Conservation (phyloP, 1,140 invertebrate genomes). For the Potamilus streckersoni region DNA sequence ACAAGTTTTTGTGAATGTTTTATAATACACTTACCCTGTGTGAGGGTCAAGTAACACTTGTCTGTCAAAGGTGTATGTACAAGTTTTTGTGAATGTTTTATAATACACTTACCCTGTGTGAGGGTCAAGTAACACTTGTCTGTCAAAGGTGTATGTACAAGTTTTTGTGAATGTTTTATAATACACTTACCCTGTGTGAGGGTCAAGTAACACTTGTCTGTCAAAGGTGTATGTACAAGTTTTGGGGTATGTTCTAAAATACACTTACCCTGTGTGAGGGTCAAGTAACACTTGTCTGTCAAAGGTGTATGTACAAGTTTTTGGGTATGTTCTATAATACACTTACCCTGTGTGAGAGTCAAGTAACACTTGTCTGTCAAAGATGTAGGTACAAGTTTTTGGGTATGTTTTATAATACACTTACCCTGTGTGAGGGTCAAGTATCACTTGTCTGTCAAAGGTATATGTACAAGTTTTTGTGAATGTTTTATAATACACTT, state of each 20-base stretch:
- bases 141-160: constrained; percentile 93
- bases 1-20: constrained; percentile 91
- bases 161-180: constrained; percentile 79
- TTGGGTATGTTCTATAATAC: constrained; percentile 68
- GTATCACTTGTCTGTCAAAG: constrained; percentile 95
- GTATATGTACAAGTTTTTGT: constrained; percentile 91
- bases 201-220: constrained; percentile 96
- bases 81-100: constrained; percentile 84
- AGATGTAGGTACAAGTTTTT: constrained; percentile 91
- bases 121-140: constrained; percentile 96
- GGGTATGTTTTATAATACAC: constrained; percentile 57
- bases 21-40: constrained; percentile 75
- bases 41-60: constrained; percentile 94
- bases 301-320: constrained; percentile 93
- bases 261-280: constrained; percentile 82
- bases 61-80: constrained; percentile 95
- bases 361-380: constrained; percentile 96
- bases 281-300: constrained; percentile 96
- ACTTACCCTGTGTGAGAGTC: constrained; percentile 85
- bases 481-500: constrained; percentile 57
- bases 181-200: constrained; percentile 80
- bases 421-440: constrained; percentile 88
- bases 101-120: constrained; percentile 77
- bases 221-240: constrained; percentile 92
- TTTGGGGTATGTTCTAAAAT: too few relatives aligned